Conservation (phyloP, 2,797 vertebrate genomes). For the Tokudaia tokunoshimensis region DNA sequence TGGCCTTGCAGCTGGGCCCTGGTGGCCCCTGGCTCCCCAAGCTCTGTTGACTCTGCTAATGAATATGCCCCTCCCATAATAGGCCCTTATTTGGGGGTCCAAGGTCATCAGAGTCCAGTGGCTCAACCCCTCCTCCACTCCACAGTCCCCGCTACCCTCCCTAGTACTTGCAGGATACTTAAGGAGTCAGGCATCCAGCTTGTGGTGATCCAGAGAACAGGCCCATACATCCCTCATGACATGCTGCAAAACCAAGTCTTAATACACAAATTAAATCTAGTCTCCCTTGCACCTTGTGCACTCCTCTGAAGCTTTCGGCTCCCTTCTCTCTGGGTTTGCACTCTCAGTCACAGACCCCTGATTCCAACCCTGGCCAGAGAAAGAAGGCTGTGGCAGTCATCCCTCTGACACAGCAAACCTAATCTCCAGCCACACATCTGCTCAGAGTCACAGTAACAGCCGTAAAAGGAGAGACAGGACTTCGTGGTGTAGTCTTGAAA, state of each 20-base stretch:
- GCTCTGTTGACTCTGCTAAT: slow-evolving; percentile 44
- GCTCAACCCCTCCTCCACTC: background rate
- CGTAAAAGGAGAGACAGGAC: background rate
- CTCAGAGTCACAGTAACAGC: background rate
- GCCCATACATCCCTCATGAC: background rate
- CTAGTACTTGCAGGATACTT: background rate
- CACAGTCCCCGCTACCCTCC: background rate
- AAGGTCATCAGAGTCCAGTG: slow-evolving; percentile 1
- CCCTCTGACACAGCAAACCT: background rate
- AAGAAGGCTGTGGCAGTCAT: background rate
- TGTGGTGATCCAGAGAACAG: background rate
- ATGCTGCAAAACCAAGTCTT: background rate
- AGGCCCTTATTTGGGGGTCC: background rate
- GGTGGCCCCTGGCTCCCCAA: slow-evolving; percentile 46
- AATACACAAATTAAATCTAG: background rate
- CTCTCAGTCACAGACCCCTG: background rate
- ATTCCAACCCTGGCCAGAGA: background rate
- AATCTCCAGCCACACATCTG: too few relatives aligned
- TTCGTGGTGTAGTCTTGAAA: background rate
- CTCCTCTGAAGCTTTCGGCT: background rate
- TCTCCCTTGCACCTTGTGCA: background rate
- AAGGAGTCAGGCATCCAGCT: background rate
- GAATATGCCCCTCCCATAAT: background rate
- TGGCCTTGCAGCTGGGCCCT: slow-evolving; percentile 45
- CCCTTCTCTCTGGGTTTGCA: background rate